Conservation (phyloP, 2,797 vertebrate species). For the Xenops minutus region DNA sequence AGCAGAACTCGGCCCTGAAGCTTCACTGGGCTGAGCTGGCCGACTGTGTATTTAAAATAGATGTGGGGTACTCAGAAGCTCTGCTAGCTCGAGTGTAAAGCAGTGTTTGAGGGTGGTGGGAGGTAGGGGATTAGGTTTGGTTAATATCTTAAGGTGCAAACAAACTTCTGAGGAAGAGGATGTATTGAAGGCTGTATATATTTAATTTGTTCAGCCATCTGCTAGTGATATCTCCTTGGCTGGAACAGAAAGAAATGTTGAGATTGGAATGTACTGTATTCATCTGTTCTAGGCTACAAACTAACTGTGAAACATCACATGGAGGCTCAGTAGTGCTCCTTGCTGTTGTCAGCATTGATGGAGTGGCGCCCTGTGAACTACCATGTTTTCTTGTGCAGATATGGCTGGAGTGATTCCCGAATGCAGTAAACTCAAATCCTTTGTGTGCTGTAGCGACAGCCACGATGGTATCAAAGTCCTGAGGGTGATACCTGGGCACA, state of each 20-base stretch:
- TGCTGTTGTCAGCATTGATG: neutral
- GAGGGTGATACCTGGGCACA: neutral
- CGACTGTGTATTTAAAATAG: neutral
- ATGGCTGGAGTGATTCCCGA: neutral
- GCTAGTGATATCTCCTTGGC: neutral
- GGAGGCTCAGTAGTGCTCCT: neutral
- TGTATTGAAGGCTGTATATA: neutral
- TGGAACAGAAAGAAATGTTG: neutral
- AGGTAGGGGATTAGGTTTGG: neutral
- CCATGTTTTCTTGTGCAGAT: neutral
- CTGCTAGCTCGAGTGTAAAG: neutral
- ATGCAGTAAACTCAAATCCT: neutral
- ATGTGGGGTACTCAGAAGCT: neutral
- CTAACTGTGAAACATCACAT: neutral
- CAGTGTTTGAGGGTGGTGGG: neutral
- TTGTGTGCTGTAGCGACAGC: neutral
- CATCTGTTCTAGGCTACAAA: neutral
- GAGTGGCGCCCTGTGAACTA: neutral
- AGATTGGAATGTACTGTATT: neutral
- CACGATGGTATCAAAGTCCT: neutral
- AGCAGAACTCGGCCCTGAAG: fast-evolving
- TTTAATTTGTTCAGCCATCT: neutral
- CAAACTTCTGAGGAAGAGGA: neutral
- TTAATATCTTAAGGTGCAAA: neutral
- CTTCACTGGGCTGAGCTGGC: neutral